Evolutionary conservation across 2,113 vertebrate genomes (phyloP).

Genomic region (Apaloderma vittatum): DNA sequence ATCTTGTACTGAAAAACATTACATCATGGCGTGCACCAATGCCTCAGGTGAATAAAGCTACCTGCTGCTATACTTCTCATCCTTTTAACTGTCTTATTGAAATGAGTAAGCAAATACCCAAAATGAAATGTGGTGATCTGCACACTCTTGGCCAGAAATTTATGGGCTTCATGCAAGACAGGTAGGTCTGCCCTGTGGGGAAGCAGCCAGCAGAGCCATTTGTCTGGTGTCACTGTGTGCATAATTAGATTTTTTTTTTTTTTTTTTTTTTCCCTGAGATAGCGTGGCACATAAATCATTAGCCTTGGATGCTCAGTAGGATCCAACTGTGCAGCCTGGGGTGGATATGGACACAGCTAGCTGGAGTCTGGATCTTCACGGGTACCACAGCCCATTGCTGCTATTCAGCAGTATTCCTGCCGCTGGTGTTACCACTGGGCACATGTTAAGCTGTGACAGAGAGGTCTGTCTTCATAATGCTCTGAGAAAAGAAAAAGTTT

Average conservation of each 20-base stretch:
- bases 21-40: fast-evolving
- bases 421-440: too few species aligned
- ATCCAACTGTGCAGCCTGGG: not conserved
- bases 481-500: not conserved
- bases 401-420: not conserved
- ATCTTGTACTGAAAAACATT: not conserved
- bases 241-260: not conserved
- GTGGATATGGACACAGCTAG: not conserved
- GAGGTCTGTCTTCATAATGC: not conserved
- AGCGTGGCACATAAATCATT: not conserved
- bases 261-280: not conserved
- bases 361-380: not conserved
- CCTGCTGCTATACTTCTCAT: not conserved
- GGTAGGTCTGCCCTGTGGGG: too few species aligned
- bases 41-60: not conserved
- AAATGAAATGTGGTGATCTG: not conserved
- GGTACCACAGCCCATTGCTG: not conserved
- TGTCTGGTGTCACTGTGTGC: not conserved
- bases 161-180: not conserved
- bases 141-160: not conserved
- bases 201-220: not conserved
- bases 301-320: not conserved
- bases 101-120: not conserved
- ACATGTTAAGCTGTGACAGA: too few species aligned
- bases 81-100: not conserved